Conservation (phyloP, 2,888 invertebrate genomes). For the Fragum fragum region DNA sequence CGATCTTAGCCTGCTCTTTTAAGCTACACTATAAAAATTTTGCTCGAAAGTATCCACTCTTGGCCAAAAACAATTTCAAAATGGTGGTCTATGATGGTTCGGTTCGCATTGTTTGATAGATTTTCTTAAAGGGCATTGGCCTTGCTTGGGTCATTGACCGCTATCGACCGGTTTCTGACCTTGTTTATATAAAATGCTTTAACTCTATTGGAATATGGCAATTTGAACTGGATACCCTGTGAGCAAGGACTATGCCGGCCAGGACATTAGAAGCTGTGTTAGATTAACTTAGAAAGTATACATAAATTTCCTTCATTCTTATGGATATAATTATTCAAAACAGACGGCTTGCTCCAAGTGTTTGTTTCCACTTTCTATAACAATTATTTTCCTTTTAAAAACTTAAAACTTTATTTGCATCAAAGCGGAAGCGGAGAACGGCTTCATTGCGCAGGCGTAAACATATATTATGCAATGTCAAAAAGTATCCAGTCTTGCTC, state of each 20-base stretch:
- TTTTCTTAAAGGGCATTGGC: slow-evolving; percentile 50
- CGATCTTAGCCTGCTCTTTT: neutral
- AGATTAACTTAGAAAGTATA: too few relatives aligned
- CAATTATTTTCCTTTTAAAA: neutral
- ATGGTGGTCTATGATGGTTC: neutral
- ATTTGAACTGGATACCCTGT: neutral
- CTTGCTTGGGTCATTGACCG: slow-evolving; percentile 52
- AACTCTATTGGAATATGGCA: slow-evolving; percentile 2
- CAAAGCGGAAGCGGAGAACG: neutral
- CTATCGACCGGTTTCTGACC: slow-evolving; percentile 46
- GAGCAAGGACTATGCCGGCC: neutral
- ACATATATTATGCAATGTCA: slow-evolving; percentile 26
- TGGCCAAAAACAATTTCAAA: neutral
- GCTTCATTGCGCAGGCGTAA: slow-evolving; percentile 19
- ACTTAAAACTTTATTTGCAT: neutral
- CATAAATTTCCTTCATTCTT: too few relatives aligned
- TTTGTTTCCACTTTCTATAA: too few relatives aligned
- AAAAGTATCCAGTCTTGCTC: too few relatives aligned
- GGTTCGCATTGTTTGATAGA: slow-evolving; percentile 18
- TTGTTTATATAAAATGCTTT: slow-evolving; percentile 36
- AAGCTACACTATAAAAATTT: neutral
- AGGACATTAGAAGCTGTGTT: too few relatives aligned
- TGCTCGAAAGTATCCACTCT: neutral
- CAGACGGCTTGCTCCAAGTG: too few relatives aligned
- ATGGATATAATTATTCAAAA: too few relatives aligned